Percentiles rank a stretch among this genome's conserved stretches.
Evolutionary conservation across 64 coral and sea anemone species (phyloP).

Genomic region (Montipora efflorescens): DNA sequence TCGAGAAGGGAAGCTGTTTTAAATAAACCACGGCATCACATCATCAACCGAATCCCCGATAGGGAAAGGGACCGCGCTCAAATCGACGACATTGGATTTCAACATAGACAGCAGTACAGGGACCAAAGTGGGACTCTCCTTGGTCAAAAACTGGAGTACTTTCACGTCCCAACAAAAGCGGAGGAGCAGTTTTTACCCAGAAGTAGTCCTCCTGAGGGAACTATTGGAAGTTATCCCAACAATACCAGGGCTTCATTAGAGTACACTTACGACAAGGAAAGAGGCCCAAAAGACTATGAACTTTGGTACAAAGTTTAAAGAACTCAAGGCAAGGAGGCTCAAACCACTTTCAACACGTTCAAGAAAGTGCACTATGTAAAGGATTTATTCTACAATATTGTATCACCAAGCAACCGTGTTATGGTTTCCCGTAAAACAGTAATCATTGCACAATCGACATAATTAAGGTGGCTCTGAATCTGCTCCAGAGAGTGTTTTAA

Average conservation of each 20-base stretch:
- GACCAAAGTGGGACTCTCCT: conserved; percentile 85
- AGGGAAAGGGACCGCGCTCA: conserved; percentile 84
- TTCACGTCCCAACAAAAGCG: conserved; percentile 92
- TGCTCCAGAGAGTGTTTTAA: too few relatives aligned
- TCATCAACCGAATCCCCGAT: conserved; percentile 88
- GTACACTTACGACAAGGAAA: conserved; percentile 78
- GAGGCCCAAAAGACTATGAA: conserved; percentile 93
- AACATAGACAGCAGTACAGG: conserved; percentile 90
- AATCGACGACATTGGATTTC: conserved; percentile 67
- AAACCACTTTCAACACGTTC: too few relatives aligned
- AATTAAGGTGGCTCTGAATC: too few relatives aligned
- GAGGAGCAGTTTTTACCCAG: conserved; percentile 79
- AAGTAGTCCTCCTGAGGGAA: conserved; percentile 28
- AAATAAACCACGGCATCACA: conserved; percentile 78
- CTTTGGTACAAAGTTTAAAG: conserved; percentile 88
- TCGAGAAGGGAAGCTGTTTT: conserved; percentile 79
- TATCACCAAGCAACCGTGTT: too few relatives aligned
- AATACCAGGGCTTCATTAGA: conserved; percentile 79
- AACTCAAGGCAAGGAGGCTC: too few relatives aligned
- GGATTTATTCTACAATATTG: too few relatives aligned
- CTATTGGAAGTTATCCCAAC: conserved; percentile 79
- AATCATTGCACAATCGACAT: too few relatives aligned
- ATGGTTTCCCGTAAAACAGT: too few relatives aligned
- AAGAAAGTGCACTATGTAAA: too few relatives aligned
- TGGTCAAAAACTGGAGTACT: conserved; percentile 82